Percentiles rank a stretch among this genome's conserved stretches.
Conservation (phyloP, 1,140 invertebrate genomes). For the Drosophila bifasciata region DNA sequence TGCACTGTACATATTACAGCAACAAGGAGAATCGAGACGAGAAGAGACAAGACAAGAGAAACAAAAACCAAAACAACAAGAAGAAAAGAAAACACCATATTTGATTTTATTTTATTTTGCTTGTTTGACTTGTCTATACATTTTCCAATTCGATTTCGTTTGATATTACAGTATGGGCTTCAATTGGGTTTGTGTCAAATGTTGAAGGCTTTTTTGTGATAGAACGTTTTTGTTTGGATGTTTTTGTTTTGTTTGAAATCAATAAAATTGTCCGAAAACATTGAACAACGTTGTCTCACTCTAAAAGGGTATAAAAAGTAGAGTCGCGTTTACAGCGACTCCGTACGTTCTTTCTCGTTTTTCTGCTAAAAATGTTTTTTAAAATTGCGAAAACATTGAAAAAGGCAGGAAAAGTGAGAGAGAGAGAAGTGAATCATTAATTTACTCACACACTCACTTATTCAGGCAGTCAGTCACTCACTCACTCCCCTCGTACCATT, state of each 20-base stretch:
- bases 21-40: no score
- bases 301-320: no score
- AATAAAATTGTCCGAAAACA: constrained; percentile 74
- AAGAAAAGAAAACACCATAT: constrained; percentile 14
- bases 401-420: constrained; percentile 36
- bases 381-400: constrained; percentile 70
- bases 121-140: constrained; percentile 39
- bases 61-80: constrained; percentile 17
- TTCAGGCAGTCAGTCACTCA: no score
- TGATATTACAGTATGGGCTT: constrained; percentile 47
- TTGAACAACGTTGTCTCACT: no score
- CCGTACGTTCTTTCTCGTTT: no score
- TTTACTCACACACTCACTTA: constrained; percentile 8
- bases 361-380: no score
- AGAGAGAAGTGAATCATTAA: constrained; percentile 32
- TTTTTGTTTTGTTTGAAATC: constrained; percentile 60
- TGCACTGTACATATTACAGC: no score
- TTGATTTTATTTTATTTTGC: constrained; percentile 38
- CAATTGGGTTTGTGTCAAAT: constrained; percentile 11
- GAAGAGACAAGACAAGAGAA: constrained; percentile 6
- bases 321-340: no score
- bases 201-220: constrained; percentile 23
- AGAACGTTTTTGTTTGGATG: constrained; percentile 1
- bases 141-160: constrained; percentile 63
- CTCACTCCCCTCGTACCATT: background rate